Percentiles rank a stretch among this genome's conserved stretches.
These are phyloP conservation scores for Cephus rjabovi DNA, from an alignment of 2,888 invertebrate species.

Conservation along the genomic window DNA sequence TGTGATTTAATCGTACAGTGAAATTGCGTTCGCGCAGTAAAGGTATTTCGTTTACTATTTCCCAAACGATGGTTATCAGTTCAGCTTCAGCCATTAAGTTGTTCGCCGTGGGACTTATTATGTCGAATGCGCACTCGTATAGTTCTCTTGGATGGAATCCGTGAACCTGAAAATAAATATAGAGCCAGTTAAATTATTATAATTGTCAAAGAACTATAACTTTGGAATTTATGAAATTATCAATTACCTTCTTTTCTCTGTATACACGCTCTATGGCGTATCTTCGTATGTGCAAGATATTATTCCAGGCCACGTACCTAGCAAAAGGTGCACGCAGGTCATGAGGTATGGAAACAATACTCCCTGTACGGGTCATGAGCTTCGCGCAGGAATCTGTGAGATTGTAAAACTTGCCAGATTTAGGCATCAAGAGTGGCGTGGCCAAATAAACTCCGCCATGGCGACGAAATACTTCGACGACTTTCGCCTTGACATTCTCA, in stretches of 20 bases:
- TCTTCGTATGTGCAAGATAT: slow-evolving; percentile 81
- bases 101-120: slow-evolving; percentile 81
- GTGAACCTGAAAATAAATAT: slow-evolving; percentile 53
- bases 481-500: slow-evolving; percentile 63
- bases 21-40: slow-evolving; percentile 75
- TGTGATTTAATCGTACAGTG: slow-evolving; percentile 82
- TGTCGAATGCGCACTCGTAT: slow-evolving; percentile 93
- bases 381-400: slow-evolving; percentile 75
- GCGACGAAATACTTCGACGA: slow-evolving; percentile 74
- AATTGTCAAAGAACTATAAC: not conserved
- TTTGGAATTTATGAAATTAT: not conserved
- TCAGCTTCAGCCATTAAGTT: slow-evolving; percentile 88
- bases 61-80: slow-evolving; percentile 80
- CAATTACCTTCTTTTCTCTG: slow-evolving; percentile 77
- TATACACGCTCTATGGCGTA: slow-evolving; percentile 90
- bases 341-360: slow-evolving; percentile 85
- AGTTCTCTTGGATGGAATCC: slow-evolving; percentile 91
- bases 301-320: slow-evolving; percentile 84
- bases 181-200: not conserved
- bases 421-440: slow-evolving; percentile 86
- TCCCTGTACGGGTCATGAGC: slow-evolving; percentile 89
- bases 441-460: slow-evolving; percentile 85
- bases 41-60: slow-evolving; percentile 79
- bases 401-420: slow-evolving; percentile 71
- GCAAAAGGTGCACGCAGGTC: slow-evolving; percentile 87